Conservation (phyloP, 2,797 vertebrate species). For the Onychomys torridus region DNA sequence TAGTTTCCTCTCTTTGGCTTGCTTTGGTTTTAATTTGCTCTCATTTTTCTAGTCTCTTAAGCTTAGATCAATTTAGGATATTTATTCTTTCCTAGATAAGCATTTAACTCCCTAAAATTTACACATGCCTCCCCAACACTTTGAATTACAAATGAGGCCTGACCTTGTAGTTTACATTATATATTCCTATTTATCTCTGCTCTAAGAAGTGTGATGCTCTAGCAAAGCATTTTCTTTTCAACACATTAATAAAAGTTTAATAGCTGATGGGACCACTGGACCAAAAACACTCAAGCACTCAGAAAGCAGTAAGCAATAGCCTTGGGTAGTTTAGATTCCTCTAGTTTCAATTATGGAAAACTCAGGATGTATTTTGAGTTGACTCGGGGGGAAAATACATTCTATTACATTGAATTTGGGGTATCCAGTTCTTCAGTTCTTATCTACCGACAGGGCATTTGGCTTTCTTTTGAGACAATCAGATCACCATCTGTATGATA, state of each 20-base stretch:
- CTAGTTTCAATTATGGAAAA: constrained; percentile 55
- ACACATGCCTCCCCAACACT: not conserved
- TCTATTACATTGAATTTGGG: constrained; percentile 12
- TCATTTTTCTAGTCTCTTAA: constrained; percentile 53
- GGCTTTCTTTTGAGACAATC: constrained; percentile 39
- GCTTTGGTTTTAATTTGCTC: constrained; percentile 58
- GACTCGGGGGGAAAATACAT: not conserved
- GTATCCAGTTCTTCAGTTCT: not conserved
- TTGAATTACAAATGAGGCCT: constrained; percentile 29
- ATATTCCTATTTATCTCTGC: constrained; percentile 49
- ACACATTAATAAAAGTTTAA: constrained; percentile 71
- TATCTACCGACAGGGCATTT: not conserved
- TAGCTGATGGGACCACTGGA: constrained; percentile 27
- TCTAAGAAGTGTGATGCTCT: constrained; percentile 20
- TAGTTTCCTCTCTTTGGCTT: constrained; percentile 8
- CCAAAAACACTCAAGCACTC: constrained; percentile 35
- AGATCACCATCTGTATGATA: not conserved
- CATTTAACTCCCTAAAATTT: constrained; percentile 55
- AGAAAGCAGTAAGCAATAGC: constrained; percentile 36
- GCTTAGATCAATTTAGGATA: constrained; percentile 31
- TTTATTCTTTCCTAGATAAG: constrained; percentile 39
- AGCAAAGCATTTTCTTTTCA: constrained; percentile 53
- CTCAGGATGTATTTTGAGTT: constrained; percentile 18
- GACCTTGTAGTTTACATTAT: constrained; percentile 1
- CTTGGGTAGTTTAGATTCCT: constrained; percentile 26